Evolutionary conservation across 2,797 vertebrate species (phyloP), one percentile per base, ranked within the genome.

Genomic region (Crypturellus tataupa): DNA sequence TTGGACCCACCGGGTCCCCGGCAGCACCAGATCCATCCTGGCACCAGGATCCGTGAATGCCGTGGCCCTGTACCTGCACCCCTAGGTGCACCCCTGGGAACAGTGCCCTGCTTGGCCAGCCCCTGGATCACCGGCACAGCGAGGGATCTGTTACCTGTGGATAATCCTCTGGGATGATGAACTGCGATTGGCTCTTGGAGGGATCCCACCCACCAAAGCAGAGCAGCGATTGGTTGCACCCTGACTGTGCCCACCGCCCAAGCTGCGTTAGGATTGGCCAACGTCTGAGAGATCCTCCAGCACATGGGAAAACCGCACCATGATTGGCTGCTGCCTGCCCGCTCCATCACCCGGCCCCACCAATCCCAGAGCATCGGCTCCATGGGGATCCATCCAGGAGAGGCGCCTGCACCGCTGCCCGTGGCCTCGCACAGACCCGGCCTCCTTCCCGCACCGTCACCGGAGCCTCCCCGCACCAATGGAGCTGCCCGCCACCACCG

Each of bases 141-240:
- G 63, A 95, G 40, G 40, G 40, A 86, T 40, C 89, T 67, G 65
- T 78, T 93, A 59, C 46, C 71, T 78, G 24, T 1, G 67, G 69
- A 94, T 86, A 85, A 65, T 79, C 68, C 19, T 83, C 46, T 42
- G 84, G 76, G 82, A 96, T 78, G 14, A 62, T 71, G 76, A 88
- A 71, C 93, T 78, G 5, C 8, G 1, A 39, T 73, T 94, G 51
- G 70, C 70, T 85, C 62, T 64, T 1, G 4, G 86, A 93, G 69
- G 59, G 81, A 80, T 77, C 72, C 87, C 56, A 35, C 84, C n/a
- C 39, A 21, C 73, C 37, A 56, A 94, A 94, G 85, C 85, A 89
- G 82, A 95, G 37, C 87, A 82, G 89, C 68, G 84, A 90, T 47
- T 91, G 94, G 88, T 85, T 90, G 80, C 68, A 69, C 35, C 80